Percentiles rank a stretch among this genome's conserved stretches.
Evolutionary conservation across 2,888 invertebrate species (phyloP).

Genomic region (Melieria picta): DNA sequence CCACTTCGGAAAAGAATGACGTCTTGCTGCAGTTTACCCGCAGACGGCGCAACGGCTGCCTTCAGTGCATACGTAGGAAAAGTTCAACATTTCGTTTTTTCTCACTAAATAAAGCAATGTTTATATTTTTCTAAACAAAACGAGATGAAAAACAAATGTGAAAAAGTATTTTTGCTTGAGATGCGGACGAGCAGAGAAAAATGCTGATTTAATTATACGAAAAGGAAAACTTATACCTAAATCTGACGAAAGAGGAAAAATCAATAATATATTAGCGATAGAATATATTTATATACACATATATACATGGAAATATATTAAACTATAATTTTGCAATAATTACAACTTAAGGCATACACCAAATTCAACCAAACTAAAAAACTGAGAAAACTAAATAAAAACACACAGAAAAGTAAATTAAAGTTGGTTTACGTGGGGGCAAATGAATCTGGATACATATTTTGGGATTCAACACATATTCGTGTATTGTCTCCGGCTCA

Average conservation of each 20-base stretch:
- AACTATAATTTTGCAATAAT: conserved; percentile 34
- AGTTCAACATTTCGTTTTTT: too few relatives aligned
- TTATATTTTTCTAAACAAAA: conserved; percentile 23
- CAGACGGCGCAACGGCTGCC: too few relatives aligned
- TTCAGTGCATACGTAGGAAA: too few relatives aligned
- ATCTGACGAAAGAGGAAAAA: too few relatives aligned
- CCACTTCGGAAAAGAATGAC: too few relatives aligned
- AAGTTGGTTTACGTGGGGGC: background rate
- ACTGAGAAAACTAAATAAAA: conserved; percentile 33
- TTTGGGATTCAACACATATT: too few relatives aligned
- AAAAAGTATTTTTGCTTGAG: background rate
- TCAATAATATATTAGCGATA: too few relatives aligned
- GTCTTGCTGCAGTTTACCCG: too few relatives aligned
- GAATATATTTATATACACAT: background rate
- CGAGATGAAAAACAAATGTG: background rate
- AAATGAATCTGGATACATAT: too few relatives aligned
- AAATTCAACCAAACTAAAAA: conserved; percentile 30
- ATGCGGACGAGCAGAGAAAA: background rate
- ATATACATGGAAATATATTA: background rate
- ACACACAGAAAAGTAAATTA: conserved; percentile 20
- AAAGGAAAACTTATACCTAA: too few relatives aligned
- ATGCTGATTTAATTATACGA: too few relatives aligned
- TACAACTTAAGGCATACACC: conserved; percentile 34
- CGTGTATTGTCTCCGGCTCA: too few relatives aligned
- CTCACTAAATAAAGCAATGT: conserved; percentile 23